Evolutionary conservation across 2,113 vertebrate genomes (phyloP).

Genomic region (Erythrocercus mccallii): DNA sequence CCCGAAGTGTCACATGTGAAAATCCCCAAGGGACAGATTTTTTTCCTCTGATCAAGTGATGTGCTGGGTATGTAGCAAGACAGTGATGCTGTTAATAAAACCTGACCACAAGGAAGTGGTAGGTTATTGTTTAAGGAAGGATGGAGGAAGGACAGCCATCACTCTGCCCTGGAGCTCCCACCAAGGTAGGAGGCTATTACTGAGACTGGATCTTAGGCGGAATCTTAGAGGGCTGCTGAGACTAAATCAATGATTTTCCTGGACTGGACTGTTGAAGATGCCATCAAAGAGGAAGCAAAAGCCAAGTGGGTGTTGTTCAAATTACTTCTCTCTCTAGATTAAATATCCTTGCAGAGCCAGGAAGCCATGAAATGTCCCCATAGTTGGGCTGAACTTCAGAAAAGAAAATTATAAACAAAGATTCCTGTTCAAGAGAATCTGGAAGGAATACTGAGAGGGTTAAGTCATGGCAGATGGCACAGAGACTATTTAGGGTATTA

Average conservation of each 20-base stretch:
- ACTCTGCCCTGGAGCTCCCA: not conserved
- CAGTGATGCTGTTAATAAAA: not conserved
- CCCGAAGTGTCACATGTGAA: not conserved
- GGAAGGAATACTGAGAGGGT: not conserved
- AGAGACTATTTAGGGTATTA: not conserved
- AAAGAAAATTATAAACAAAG: not conserved
- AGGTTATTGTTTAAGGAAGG: not conserved
- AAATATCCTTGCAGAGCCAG: not conserved
- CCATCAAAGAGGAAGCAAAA: not conserved
- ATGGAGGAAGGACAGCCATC: not conserved
- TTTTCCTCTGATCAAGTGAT: not conserved
- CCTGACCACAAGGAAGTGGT: not conserved
- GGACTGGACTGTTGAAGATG: not conserved
- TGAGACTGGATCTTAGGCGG: not conserved
- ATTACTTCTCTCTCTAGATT: not conserved
- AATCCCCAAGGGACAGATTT: not conserved
- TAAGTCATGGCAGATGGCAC: not conserved
- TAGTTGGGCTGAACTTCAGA: not conserved
- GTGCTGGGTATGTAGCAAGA: rapidly evolving
- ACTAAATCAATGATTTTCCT: not conserved
- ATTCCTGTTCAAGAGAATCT: not conserved
- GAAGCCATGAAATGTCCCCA: not conserved
- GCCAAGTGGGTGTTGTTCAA: not conserved
- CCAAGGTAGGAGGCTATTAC: not conserved
- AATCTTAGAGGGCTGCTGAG: not conserved